These are phyloP conservation scores for Orthosia cruda DNA, from an alignment of 2,888 invertebrate species.

Conservation along the genomic window DNA sequence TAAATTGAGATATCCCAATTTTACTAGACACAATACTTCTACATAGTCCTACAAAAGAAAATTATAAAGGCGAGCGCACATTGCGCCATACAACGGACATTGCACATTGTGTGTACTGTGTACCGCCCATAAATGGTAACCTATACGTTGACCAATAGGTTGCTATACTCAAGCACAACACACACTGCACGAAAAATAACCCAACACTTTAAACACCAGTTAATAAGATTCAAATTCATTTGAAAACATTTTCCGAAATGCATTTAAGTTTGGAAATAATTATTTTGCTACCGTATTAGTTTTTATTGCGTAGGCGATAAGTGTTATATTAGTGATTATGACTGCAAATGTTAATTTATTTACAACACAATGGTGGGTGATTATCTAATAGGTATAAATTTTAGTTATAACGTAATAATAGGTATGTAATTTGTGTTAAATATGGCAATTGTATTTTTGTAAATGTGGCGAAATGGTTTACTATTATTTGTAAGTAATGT, in stretches of 20 bases:
- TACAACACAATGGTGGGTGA: slow-evolving; percentile 36
- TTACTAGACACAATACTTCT: too few relatives aligned
- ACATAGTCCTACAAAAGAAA: slow-evolving; percentile 51
- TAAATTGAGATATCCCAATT: neutral
- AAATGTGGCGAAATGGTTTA: slow-evolving; percentile 20
- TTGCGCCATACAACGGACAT: slow-evolving; percentile 76
- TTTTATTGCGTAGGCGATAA: slow-evolving; percentile 36
- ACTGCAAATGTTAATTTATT: slow-evolving; percentile 28
- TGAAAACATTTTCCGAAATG: neutral
- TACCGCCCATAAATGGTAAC: slow-evolving; percentile 67
- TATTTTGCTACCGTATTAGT: slow-evolving; percentile 33
- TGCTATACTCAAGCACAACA: slow-evolving; percentile 49
- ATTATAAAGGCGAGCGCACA: slow-evolving; percentile 69
- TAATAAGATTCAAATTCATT: slow-evolving; percentile 26
- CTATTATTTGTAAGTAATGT: neutral
- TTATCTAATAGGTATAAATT: slow-evolving; percentile 55
- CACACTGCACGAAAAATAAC: neutral
- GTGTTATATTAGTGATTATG: slow-evolving; percentile 15
- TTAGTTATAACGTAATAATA: slow-evolving; percentile 41
- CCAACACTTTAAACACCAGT: slow-evolving; percentile 8
- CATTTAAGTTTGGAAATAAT: neutral
- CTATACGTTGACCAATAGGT: slow-evolving; percentile 70
- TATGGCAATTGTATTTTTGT: neutral
- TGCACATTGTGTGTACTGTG: slow-evolving; percentile 62
- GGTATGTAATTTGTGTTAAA: slow-evolving; percentile 1